Evolutionary conservation across 2,888 invertebrate genomes (phyloP), one percentile per base, ranked within the genome.

Genomic region (Calameuta filiformis): DNA sequence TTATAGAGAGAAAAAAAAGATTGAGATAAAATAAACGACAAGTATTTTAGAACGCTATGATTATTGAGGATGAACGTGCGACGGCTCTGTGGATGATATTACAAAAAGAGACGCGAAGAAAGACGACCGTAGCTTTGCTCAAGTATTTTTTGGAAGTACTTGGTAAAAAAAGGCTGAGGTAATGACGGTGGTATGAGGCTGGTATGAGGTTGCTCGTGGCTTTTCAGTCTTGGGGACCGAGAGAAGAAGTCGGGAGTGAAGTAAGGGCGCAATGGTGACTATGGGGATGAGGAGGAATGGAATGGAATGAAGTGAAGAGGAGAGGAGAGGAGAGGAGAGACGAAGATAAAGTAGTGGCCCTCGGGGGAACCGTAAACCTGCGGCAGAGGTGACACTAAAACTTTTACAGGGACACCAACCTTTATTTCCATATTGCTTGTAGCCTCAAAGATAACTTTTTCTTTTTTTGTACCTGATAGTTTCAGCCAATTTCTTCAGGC

Each of bases 371-470:
- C 83, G 85, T 84, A 85, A 83, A 83, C 81, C 81, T 82, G 84
- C 84, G 84, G 83, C 82, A 80, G 84, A 88, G 87, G 87, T 89
- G 89, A 87, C 89, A 87, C 88, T 89, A 88, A 89, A 89, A 89
- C 89, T 89, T 89, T 88, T 86, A 88, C 86, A 85, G 83, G 85
- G 83, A 86, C 84, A 83, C 83, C 84, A 84, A 86, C 89, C 89
- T 89, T 88, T 89, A 89, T 90, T 90, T 89, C 87, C 89, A 90
- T 90, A 86, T 85, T 86, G 85, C 77, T 77, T 37, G 75, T 76
- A 71, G 75, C 77, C 77, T 85, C 85, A 84, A 85, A 85, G 85
- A 84, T 80, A 76, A 77, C 76, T 79, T 78, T 74, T 12, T 33
- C 73, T 12, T 33, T 37, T 37, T 15, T 40, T 15, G 40, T 40